Base-by-base conservation (phyloP, 2,888 invertebrate genomes). In the Cantharis lateralis region DNA sequence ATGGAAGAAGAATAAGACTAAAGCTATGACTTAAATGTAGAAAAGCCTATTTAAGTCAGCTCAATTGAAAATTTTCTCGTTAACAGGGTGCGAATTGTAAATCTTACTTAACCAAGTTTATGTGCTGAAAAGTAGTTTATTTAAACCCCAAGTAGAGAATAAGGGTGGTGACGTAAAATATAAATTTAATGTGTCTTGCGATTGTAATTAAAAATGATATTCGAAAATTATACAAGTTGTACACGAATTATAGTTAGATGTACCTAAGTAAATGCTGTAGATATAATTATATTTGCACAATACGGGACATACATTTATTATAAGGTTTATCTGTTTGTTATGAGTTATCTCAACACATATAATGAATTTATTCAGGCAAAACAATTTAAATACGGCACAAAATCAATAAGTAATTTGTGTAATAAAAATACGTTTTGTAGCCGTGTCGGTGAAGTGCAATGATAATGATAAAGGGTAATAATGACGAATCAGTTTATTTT, bases 321-420 rank as follows among this genome's bases (percentile, higher is more conserved):
- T 72, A 71, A 71, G 70, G 48, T 75, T 79, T 79, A 79, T 79
- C 79, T 79, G 79, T 79, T 79, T 79, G 79, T 79, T 70, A 68
- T 66, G 71, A 71, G 75, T 78, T 79, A 79, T 79, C 79, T 77
- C 72, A 75, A 77, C 72, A 72, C 75, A 77, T 73, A 70, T 79
- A 79, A 79, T 79, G 77, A 79, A 79, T 79, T 77, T 77, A 73
- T 77, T 77, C 72, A 73, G 77, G 81, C 79, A 78, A 69, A 81
- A 80, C 75, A 77, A 80, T 79, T 82, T 81, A 79, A 81, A 81
- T 80, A 79, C 64, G 71, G 76, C 75, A 71, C 70, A 80, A 82
- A 83, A 83, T 82, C 82, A 83, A 83, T 83, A 83, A 81, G 77
- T 78, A 82, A 83, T 83, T 82, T 80, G 79, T 72, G 80, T 79